Conservation (phyloP, 1,140 invertebrate species). For the Zaprionus davidi region DNA sequence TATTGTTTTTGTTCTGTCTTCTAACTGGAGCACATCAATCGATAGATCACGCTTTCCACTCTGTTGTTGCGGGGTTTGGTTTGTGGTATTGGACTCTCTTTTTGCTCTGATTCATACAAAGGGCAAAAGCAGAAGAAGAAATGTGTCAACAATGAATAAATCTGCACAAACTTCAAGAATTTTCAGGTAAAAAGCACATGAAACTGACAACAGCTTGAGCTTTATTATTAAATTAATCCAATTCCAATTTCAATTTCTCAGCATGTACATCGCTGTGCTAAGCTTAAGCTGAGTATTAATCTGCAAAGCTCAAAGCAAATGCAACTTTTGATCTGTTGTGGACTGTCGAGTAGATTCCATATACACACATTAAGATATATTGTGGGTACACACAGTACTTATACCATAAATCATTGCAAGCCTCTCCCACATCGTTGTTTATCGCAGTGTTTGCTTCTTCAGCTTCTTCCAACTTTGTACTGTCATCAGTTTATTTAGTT, state of each 20-base stretch:
- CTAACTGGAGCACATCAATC: conserved; percentile 24
- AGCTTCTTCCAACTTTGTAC: background rate
- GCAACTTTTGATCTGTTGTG: background rate
- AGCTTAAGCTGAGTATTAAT: background rate
- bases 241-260: background rate
- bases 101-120: background rate
- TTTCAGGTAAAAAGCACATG: background rate
- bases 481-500: background rate
- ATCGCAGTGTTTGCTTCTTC: background rate
- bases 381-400: background rate
- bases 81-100: background rate
- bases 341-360: background rate
- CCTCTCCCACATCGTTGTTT: background rate
- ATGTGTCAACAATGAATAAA: background rate
- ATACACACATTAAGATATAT: background rate
- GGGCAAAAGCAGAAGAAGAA: background rate
- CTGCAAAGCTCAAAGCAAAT: background rate
- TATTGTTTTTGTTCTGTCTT: conserved; percentile 10
- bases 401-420: background rate
- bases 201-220: background rate
- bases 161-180: too few relatives aligned
- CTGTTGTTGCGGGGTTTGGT: background rate
- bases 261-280: background rate
- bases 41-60: conserved; percentile 12
- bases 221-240: too few relatives aligned